These are phyloP conservation scores for Sthenelais limicola DNA, from an alignment of 2,888 invertebrate species.

Conservation along the genomic window DNA sequence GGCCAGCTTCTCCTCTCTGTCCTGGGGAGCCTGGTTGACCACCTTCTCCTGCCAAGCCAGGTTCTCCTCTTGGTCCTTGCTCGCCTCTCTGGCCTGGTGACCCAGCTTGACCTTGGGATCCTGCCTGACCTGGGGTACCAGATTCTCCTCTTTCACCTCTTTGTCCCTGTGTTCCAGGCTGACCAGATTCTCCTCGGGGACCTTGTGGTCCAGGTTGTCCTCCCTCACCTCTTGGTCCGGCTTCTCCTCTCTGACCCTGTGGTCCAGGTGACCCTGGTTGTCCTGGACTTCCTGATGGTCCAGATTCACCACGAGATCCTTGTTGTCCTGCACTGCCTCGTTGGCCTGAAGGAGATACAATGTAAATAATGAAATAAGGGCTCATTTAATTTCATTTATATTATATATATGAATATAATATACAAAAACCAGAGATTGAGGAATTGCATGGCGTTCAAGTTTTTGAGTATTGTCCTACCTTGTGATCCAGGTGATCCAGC, in stretches of 20 bases:
- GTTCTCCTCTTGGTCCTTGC: constrained; percentile 55
- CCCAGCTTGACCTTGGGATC: constrained; percentile 75
- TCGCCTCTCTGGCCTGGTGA: constrained; percentile 57
- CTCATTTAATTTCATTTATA: too few species aligned
- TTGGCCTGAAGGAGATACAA: too few species aligned
- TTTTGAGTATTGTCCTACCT: too few species aligned
- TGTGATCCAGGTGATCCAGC: constrained; percentile 41
- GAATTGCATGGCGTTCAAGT: too few species aligned
- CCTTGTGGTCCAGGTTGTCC: constrained; percentile 44
- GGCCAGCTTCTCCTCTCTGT: constrained; percentile 74
- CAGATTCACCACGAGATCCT: constrained; percentile 19
- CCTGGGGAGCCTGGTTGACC: constrained; percentile 76
- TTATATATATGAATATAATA: too few species aligned
- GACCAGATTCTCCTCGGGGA: constrained; percentile 36
- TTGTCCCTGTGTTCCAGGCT: constrained; percentile 36
- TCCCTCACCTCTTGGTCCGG: constrained; percentile 37
- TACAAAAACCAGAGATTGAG: too few species aligned
- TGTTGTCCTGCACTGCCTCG: constrained; percentile 40
- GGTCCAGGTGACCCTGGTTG: constrained; percentile 43
- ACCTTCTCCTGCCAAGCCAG: constrained; percentile 67
- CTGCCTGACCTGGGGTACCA: constrained; percentile 53
- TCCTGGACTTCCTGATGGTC: constrained; percentile 13
- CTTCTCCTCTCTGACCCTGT: constrained; percentile 33
- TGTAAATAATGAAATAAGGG: too few species aligned
- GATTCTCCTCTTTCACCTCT: constrained; percentile 50